Evolutionary conservation across 1,140 invertebrate species (phyloP).

Genomic region (Sycophila sp.): DNA sequence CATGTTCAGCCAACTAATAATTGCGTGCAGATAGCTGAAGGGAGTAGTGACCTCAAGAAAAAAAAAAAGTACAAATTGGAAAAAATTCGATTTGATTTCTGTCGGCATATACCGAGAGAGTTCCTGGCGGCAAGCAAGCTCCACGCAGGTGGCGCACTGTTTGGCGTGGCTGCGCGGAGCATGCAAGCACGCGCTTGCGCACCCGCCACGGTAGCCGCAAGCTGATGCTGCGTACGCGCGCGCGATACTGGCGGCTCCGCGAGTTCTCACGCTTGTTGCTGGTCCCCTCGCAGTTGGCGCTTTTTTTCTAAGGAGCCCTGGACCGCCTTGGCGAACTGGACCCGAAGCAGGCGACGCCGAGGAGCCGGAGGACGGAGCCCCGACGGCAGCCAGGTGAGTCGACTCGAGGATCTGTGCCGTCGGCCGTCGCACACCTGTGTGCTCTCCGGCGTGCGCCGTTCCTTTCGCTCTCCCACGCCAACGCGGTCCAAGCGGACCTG

Average conservation of each 20-base stretch:
- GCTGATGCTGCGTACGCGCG: neutral
- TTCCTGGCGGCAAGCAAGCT: too few species aligned
- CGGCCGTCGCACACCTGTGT: neutral
- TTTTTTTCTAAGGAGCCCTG: neutral
- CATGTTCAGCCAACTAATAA: too few species aligned
- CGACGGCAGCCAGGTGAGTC: neutral
- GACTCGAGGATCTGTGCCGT: neutral
- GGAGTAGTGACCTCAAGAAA: too few species aligned
- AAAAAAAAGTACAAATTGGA: too few species aligned
- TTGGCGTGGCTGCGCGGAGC: neutral
- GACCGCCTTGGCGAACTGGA: too few species aligned
- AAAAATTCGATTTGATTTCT: too few species aligned
- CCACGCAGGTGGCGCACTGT: too few species aligned
- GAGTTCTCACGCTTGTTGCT: neutral
- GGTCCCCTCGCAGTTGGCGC: neutral
- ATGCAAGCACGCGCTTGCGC: neutral
- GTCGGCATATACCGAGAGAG: too few species aligned
- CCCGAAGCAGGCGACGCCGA: neutral
- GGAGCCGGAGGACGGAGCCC: too few species aligned
- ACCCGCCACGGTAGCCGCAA: neutral
- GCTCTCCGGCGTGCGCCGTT: neutral
- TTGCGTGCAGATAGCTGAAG: too few species aligned
- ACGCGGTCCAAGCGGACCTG: too few species aligned
- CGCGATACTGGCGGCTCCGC: neutral
- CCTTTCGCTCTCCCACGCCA: too few species aligned